phyloP scores from a whole-genome alignment of 1,140 invertebrate genomes.

The Drosophila mojavensis region DNA sequence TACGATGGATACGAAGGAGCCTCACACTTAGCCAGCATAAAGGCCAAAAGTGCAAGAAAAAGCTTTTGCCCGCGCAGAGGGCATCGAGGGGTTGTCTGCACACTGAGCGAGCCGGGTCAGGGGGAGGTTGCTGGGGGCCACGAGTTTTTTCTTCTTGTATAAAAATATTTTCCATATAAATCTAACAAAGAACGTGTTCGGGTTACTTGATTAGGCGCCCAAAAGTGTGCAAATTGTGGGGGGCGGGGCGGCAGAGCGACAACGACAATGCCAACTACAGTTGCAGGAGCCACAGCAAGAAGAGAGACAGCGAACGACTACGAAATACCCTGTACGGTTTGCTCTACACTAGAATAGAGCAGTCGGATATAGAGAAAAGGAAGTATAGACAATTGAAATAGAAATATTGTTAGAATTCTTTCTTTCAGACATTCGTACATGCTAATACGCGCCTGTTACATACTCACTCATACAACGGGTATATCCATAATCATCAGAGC shows the following conservation, averaged over 20 bases:
- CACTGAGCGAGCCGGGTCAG: slow-evolving; percentile 2
- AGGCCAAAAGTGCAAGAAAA: slow-evolving; percentile 55
- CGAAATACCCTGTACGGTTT: neutral
- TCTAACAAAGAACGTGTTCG: slow-evolving; percentile 81
- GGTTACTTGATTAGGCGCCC: slow-evolving; percentile 77
- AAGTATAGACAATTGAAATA: neutral
- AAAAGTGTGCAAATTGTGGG: slow-evolving; percentile 52
- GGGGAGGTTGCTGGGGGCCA: neutral
- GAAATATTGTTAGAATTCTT: too few species aligned
- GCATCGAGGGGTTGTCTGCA: neutral
- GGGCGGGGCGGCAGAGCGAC: slow-evolving; percentile 7
- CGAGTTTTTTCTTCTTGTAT: slow-evolving; percentile 55
- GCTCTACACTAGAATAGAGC: too few species aligned
- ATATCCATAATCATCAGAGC: too few species aligned
- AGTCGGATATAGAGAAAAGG: neutral
- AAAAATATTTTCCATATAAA: slow-evolving; percentile 83
- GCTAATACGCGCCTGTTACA: neutral
- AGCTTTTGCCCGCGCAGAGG: slow-evolving; percentile 54
- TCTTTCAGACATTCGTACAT: too few species aligned
- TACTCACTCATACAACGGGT: too few species aligned
- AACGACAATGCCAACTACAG: slow-evolving; percentile 26
- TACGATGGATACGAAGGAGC: slow-evolving; percentile 62
- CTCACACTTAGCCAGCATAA: slow-evolving; percentile 43
- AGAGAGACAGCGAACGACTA: neutral
- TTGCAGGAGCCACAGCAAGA: slow-evolving; percentile 19